Evolutionary conservation across 2,888 invertebrate species (phyloP), one percentile per base, ranked within the genome.

Genomic region (Temnothorax unifasciatus): DNA sequence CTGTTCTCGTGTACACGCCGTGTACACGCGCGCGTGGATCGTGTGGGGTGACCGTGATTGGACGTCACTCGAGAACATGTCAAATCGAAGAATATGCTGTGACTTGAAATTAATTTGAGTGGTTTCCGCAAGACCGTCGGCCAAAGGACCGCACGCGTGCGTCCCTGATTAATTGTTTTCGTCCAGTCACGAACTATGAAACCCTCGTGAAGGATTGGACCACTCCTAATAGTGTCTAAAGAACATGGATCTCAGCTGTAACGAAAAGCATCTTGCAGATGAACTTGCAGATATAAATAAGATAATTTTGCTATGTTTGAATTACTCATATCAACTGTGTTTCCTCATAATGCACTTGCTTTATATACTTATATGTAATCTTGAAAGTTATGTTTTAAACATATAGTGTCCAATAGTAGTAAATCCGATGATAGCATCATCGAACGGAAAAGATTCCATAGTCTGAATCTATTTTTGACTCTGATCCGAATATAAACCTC

Each of bases 401-500:
- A 52, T 68, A 13, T n/a, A n/a, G 0, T 3, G 8, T 52, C 0
- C 6, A 50, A 47, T 21, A 5, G 3, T 21, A 38, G 18, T 29
- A 50, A 25, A 47, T 1, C 9, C 21, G 47, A 50, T 11, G 18
- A 29, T 9, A 15, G 11, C 11, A 18, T 47, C 1, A 50, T 29
- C 3, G 15, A 50, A 2, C 3, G 57, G 54, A 75, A 85, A 18
- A 25, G 96, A 96, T 96, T 95, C 96, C 96, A 97, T 96, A 96
- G 96, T 97, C 96, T 97, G 96, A 88, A 97, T 96, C 96, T 96
- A 96, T 97, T 96, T 97, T 96, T 96, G 96, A 97, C 96, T 96
- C 96, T 96, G 96, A 97, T 96, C 96, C 96, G 96, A 96, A 96
- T 97, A 97, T 96, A 96, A 97, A 96, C 97, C 96, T 97, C 96